Evolutionary conservation across 2,797 vertebrate species (phyloP), one percentile per base, ranked within the genome.

Genomic region (Enteromius viviparus): DNA sequence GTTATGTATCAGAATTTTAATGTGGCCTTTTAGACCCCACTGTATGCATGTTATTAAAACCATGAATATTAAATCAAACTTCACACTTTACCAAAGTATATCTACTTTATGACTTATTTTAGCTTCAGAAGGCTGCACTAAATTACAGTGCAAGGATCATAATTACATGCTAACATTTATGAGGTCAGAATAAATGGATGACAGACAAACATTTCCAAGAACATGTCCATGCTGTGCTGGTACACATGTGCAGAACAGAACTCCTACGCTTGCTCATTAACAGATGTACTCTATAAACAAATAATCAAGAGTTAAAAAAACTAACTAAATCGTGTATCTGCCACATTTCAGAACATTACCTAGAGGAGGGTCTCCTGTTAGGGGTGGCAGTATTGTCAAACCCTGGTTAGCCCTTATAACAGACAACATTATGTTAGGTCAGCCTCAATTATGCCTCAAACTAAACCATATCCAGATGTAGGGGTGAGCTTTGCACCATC

Each of bases 81-180:
- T 58, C n/a, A 83, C 45, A 76, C 65, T 55, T 74, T 42, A 60
- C 49, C 65, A 53, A 32, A 23, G 19, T 26, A 26, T 40, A 76
- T 82, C 53, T 49, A 49, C 45, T 66, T 66, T 26, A 85, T 64
- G 34, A 74, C 70, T 79, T 76, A 80, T 84, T 84, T 82, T 58
- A 72, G 77, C 78, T 84, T 80, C 65, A 68, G 69, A 58, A 49
- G n/a, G 70, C 69, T 85, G 62, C 40, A 49, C 64, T 81, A 88
- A 91, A 90, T 90, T 89, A 90, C 84, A 91, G 90, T 51, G 80
- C 78, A 62, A 23, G 55, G 74, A 82, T 81, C 68, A 70, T 84
- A 87, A 90, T 90, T 83, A 85, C 76, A 87, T 64, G 80, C 51
- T 42, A 84, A 86, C 29, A 29, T 81, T 69, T 83, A 47, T 77